Evolutionary conservation across 2,888 invertebrate species (phyloP), one percentile per base, ranked within the genome.

Genomic region (Cheilosia variabilis): DNA sequence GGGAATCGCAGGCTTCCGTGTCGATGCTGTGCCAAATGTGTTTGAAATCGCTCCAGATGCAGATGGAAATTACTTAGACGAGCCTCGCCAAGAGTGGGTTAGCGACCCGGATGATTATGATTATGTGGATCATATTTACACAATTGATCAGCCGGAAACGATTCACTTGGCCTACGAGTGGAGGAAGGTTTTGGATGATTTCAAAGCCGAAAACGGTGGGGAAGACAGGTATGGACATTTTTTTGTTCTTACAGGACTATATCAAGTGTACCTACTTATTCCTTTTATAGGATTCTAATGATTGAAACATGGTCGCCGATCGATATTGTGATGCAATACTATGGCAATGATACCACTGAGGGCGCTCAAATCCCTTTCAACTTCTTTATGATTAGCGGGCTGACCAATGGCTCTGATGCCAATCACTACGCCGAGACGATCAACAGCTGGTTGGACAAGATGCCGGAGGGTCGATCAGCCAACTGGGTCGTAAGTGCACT

Each of bases 1-100:
- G 88, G 98, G 97, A 2, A 94, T 97, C 0, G 96, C 96, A 87
- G 97, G 97, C 0, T 96, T 97, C 90, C 94, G 96, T 65, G 92
- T 96, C 0, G 95, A 95, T 88, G 95, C 95, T 0, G 92, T 95
- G 3, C 94, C 94, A 0, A 89, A 90, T 78, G 78, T 90, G 1
- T 92, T 89, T 43, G 92, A 92, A 75, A 65, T 90, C 3, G 87
- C 82, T 1, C 77, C 89, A 9, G 90, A 91, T 69, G 79, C 72
- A 1, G 82, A 89, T 43, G 91, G 92, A 31, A 88, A 90, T 68
- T 92, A 88, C 84, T 89, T 89, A 0, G 93, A 95, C 88, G 95
- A 95, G 88, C 94, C 94, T 0, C 82, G 90, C 4, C 93, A 93
- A 22, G 89, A 93, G 92, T 88, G 87, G 1, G 91, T 92, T 0